Percentiles rank a stretch among this genome's conserved stretches.
These are phyloP conservation scores for Podilymbus podiceps DNA, from an alignment of 2,113 vertebrate species.

Conservation along the genomic window DNA sequence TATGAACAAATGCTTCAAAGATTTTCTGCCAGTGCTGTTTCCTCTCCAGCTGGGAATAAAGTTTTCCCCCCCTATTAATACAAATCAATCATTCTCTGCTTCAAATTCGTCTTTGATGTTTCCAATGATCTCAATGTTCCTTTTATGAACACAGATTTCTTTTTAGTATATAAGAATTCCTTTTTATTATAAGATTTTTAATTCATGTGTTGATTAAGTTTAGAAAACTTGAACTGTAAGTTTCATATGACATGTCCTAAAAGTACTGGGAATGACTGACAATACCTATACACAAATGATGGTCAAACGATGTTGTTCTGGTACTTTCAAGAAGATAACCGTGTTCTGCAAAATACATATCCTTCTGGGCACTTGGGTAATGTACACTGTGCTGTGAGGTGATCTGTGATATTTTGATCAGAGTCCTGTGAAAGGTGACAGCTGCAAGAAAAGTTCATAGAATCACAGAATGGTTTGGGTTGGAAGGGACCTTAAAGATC, in stretches of 20 bases:
- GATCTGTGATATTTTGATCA: not conserved
- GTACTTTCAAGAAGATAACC: not conserved
- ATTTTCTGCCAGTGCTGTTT: slow-evolving; percentile 56
- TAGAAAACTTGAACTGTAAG: not conserved
- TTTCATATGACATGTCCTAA: not conserved
- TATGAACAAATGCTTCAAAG: slow-evolving; percentile 69
- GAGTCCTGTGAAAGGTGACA: not conserved
- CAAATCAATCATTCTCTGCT: slow-evolving; percentile 64
- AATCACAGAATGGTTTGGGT: too few relatives aligned
- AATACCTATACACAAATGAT: not conserved
- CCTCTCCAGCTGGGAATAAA: slow-evolving; percentile 68
- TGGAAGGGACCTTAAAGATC: too few relatives aligned
- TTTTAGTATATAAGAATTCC: not conserved
- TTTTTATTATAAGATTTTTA: not conserved
- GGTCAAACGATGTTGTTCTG: not conserved
- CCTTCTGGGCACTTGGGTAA: not conserved
- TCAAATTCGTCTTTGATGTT: slow-evolving; percentile 58
- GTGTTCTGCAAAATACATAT: not conserved
- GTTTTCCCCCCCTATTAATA: slow-evolving; percentile 40
- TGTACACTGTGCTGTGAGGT: not conserved
- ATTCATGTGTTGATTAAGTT: not conserved
- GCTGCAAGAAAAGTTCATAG: not conserved
- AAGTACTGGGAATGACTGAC: not conserved
- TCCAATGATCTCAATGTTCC: slow-evolving; percentile 28
- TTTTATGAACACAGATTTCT: slow-evolving; percentile 38